Evolutionary conservation across 2,797 vertebrate species (phyloP), one percentile per base, ranked within the genome.

Genomic region (Oreortyx pictus): DNA sequence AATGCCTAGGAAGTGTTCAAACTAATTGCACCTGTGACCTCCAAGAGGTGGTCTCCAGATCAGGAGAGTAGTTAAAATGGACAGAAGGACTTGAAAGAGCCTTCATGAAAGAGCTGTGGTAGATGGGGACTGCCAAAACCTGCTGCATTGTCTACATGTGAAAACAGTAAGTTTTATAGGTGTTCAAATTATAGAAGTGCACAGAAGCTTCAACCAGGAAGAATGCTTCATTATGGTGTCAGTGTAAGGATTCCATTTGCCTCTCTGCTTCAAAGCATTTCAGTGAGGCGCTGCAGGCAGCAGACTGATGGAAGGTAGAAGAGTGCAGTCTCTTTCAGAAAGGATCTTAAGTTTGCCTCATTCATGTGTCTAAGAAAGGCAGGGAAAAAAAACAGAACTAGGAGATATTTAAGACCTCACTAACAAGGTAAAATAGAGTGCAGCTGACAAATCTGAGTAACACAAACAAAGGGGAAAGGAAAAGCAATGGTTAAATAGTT

Each of bases 71-170:
- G 76, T 91, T 73, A 59, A 84, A 73, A 61, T 18, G 5, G 4
- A 49, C 82, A 27, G 15, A 82, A 62, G 43, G 19, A 31, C 61
- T 35, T 46, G 65, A 72, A 92, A 43, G 7, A 84, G 6, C 11
- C 33, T 46, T 71, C 43, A 37, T 14, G 61, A 61, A 65, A 46
- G 33, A 77, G 20, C 11, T 57, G 11, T 25, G 14, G 11, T 35
- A 76, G 24, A 7, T 68, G 29, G 18, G n/a, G 35, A 2, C 13
- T 61, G 15, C 16, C 4, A 5, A 22, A 24, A 47, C 10, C 1
- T 31, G 17, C 10, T 64, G 12, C 19, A 14, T 3, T 57, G 3
- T 25, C 27, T 0, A 0, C 49, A 20, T 14, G n/a, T 4, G 61
- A 54, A 43, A 78, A 6, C 11, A 18, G 5, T 43, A 25, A n/a